Base-by-base conservation (phyloP, 1,140 invertebrate genomes). In the Eurosta solidaginis region DNA sequence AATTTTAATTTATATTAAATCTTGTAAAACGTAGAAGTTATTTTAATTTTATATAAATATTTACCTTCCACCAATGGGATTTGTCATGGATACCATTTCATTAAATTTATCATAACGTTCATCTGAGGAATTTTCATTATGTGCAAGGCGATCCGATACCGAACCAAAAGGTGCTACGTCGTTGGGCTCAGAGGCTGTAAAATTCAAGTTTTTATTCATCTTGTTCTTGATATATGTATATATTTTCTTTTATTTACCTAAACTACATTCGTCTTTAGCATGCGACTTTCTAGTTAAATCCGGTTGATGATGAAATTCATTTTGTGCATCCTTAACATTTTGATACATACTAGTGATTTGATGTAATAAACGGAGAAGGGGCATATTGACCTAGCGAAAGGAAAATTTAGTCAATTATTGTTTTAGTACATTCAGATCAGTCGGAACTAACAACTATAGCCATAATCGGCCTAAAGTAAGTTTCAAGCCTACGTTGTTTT, bases 271-370 rank as follows among this genome's bases (percentile, higher is more conserved):
- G 75, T 88, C 86, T 50, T 88, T 88, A 20, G 83, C 82, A 22
- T 86, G 82, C 5, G 81, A 82, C 78, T 88, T 86, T 81, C 90
- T 89, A 49, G 86, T 84, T 22, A 90, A 84, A 25, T 87, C 86
- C 1, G 92, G 91, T 80, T 94, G 94, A 80, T 92, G 94, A 83
- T 92, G 93, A 68, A 98, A 89, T 82, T 97, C 96, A 82, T 94
- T 93, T 85, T 96, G 94, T 1, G 97, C 98, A 84, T 97, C 96
- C 84, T 97, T 96, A 4, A 98, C 96, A 89, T 98, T 98, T 88
- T 97, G 96, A 89, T 98, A 97, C 96, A 99, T 98, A 79, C 97
- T 97, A 80, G 94, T 96, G 80, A 99, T 97, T 89, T 99, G 97
- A 90, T 98, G 96, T 47, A 98, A 90, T 27, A 99, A 90, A 77